Conservation (phyloP, 2,888 invertebrate species). For the Epirrhoe alternata region DNA sequence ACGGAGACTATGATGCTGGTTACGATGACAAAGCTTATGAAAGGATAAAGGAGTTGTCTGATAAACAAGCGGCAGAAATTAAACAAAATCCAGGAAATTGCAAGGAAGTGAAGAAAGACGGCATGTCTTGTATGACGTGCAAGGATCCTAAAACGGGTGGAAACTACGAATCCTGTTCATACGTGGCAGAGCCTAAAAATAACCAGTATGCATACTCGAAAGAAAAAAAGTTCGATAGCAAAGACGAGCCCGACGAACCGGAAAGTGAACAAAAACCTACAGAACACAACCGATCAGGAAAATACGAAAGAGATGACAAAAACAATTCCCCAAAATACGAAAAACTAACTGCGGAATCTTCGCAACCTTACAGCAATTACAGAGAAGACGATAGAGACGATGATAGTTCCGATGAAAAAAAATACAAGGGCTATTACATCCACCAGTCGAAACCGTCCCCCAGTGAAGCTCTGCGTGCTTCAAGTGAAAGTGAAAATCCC, state of each 20-base stretch:
- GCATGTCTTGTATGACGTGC: conserved; percentile 90
- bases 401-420: conserved; percentile 64
- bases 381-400: conserved; percentile 56
- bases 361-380: conserved; percentile 61
- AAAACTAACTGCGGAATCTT: conserved; percentile 56
- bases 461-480: conserved; percentile 69
- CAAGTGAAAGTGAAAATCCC: conserved; percentile 59
- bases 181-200: conserved; percentile 89
- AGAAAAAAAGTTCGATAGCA: conserved; percentile 86
- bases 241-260: conserved; percentile 82
- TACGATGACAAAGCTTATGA: conserved; percentile 83
- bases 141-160: conserved; percentile 90
- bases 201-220: conserved; percentile 88
- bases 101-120: conserved; percentile 86
- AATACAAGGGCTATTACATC: conserved; percentile 75
- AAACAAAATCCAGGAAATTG: conserved; percentile 88
- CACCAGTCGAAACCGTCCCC: conserved; percentile 70
- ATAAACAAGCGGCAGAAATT: conserved; percentile 86
- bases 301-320: conserved; percentile 63
- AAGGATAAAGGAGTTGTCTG: conserved; percentile 85
- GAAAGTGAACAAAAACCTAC: conserved; percentile 72
- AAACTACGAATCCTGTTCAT: conserved; percentile 92
- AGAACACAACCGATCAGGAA: conserved; percentile 60
- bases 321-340: conserved; percentile 62
- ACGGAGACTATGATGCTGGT: conserved; percentile 77